Base-by-base conservation (phyloP, 2,797 vertebrate genomes). In the Ficedula albicollis region DNA sequence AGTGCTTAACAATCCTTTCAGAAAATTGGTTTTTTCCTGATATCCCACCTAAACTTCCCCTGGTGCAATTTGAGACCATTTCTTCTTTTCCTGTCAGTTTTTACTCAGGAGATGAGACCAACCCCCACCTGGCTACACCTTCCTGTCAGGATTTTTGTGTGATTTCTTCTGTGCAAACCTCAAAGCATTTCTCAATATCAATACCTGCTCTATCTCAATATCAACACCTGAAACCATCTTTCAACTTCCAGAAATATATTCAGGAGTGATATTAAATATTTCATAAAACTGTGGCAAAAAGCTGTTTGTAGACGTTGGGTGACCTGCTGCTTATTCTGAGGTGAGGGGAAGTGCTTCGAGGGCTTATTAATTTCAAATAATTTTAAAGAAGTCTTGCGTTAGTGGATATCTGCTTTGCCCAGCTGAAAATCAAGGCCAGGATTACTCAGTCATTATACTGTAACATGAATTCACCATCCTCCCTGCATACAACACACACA, bases 361-460 rank as follows among this genome's bases (percentile, higher is more conserved):
- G 41, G 39, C 87, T 74, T 93, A 97, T 97, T 96, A 94, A 96
- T 96, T 95, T 95, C 95, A 96, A 88, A 94, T 96, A 90, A 90
- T 95, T 94, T 95, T 91, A 66, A 94, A 90, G 93, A 76, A 93
- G 32, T 66, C 59, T 72, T 52, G 7, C 92, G 81, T 79, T 87
- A 78, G 79, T 85, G 75, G 52, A 18, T 93, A 93, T 95, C 82
- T 58, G 41, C 92, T 77, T 95, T 92, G 73, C 59, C 80, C 81
- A 95, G 80, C 68, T 91, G 92, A 96, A 96, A 97, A 92, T 91
- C 91, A 93, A 97, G 96, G 89, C 93, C 81, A 38, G 32, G 46
- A 81, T 75, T 90, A 86, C n/a, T 95, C 87, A 70, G 59, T 87
- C 84, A 93, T 84, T 78, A 41, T 60, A 73, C 43, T 70, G 32